Evolutionary conservation across 2,113 vertebrate genomes (phyloP).

Genomic region (Hymenochirus boettgeri): DNA sequence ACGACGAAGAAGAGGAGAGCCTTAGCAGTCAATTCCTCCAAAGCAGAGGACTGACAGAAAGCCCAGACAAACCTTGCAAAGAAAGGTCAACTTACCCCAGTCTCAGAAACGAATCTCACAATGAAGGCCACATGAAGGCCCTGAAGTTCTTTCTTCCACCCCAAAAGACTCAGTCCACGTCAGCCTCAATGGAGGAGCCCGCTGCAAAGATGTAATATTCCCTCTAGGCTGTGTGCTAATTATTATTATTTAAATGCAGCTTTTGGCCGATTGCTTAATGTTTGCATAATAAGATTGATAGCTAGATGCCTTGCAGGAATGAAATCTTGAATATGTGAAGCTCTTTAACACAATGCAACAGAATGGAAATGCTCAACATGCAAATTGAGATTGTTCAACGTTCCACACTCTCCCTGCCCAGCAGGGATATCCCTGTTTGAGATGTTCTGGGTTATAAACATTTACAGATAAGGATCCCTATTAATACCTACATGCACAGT

Average conservation of each 20-base stretch:
- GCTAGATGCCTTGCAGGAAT: constrained; percentile 68
- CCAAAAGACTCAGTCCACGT: constrained; percentile 63
- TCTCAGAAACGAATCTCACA: constrained; percentile 55
- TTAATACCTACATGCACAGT: too few species aligned
- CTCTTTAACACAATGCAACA: constrained; percentile 64
- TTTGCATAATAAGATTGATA: constrained; percentile 72
- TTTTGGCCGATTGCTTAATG: constrained; percentile 66
- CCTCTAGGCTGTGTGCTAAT: constrained; percentile 66
- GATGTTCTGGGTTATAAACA: too few species aligned
- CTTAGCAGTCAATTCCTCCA: constrained; percentile 55
- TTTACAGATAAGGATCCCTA: too few species aligned
- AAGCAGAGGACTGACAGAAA: constrained; percentile 59
- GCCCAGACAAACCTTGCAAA: constrained; percentile 57
- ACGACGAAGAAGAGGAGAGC: constrained; percentile 67
- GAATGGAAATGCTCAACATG: constrained; percentile 35
- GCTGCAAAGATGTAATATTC: constrained; percentile 95
- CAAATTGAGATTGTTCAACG: too few species aligned
- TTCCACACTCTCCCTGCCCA: too few species aligned
- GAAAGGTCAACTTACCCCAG: constrained; percentile 61
- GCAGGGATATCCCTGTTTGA: too few species aligned
- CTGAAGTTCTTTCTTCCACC: constrained; percentile 50
- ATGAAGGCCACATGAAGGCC: constrained; percentile 64
- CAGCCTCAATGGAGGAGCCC: constrained; percentile 77
- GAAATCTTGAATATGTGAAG: constrained; percentile 72
- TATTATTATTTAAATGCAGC: constrained; percentile 74